Base-by-base conservation (phyloP, 2,113 vertebrate genomes). In the Heterotilapia buettikoferi region DNA sequence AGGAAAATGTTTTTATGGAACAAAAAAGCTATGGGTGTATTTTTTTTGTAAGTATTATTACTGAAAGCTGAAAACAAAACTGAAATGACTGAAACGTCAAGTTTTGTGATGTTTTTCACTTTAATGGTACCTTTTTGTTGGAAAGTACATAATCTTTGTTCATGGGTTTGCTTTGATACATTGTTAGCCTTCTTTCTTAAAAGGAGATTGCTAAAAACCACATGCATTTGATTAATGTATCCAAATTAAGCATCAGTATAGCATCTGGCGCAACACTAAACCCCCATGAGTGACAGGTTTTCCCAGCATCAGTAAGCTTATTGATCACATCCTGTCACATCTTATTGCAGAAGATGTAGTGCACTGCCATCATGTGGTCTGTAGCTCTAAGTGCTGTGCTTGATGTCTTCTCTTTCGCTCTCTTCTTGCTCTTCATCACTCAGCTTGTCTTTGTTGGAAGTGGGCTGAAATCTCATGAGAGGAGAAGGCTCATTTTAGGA, bases 291-390 rank as follows among this genome's bases (percentile, higher is more conserved):
- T 83, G 81, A 84, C 54, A 89, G 43, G 21, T 52, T 85, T 80
- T 68, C 71, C 26, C 63, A 63, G 6, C 68, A 47, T 82, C 45
- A 43, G 18, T 59, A 26, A 71, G 61, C 18, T 24, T 73, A 84
- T 89, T 71, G 82, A 85, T 84, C 63, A 6, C 71, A 7, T 50
- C 52, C 24, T 24, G 19, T 21, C 1, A 6, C 14, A n/a, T 26
- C 11, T 88, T 18, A 29, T 68, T 36, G 79, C 56, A 83, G 88
- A 83, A 21, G 66, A 93, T 88, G 87, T 68, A 21, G 83, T 83
- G 71, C 85, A 93, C 90, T 95, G 95, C 95, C 95, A 95, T 89
- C 93, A 89, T 85, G 93, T 96, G 95, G 94, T 78, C 11, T 14
- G 8, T 7, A 26, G 9, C 18, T 50, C 5, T 1, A n/a, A 73